Evolutionary conservation across 2,888 invertebrate species (phyloP), one percentile per base, ranked within the genome.

Genomic region (Agrotis puta): DNA sequence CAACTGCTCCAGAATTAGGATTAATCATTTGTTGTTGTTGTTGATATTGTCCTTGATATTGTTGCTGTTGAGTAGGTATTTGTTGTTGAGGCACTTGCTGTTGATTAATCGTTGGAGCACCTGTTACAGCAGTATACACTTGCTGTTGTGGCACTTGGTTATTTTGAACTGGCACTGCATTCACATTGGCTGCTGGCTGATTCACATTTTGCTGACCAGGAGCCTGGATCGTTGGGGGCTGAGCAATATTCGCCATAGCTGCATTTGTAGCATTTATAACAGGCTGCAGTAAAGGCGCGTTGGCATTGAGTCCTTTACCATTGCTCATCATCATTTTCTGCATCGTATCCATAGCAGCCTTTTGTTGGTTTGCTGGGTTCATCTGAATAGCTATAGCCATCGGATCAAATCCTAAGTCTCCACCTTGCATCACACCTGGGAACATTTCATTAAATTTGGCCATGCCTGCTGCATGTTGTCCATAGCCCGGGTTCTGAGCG

Each of bases 321-420:
- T 88, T 90, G 22, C 83, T 77, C 70, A 85, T 88, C 90, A 95
- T 90, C 68, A 94, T 76, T 69, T 92, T 92, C 58, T 92, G 86
- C 87, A 94, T 94, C 2, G 90, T 85, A 50, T 92, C 81, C 84
- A 94, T 91, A 53, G 94, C 94, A 24, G 87, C 85, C 69, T 87
- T 87, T 79, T 94, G 89, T 63, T 93, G 92, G 77, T 95, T 96
- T 50, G 92, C 92, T 61, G 95, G 95, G 84, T 95, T 95, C 95
- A 96, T 95, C 86, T 95, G 95, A 82, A 95, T 90, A 14, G 96
- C 96, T 74, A 96, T 93, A 50, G 92, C 88, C 95, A 96, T 96
- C 3, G 96, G 95, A 85, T 96, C 95, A 73, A 94, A 95, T 47
- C 93, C 93, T 67, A 95, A 87, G 71, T 94, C 92, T 24, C 90